These are phyloP conservation scores for Cosmia trapezina DNA, from an alignment of 2,888 invertebrate species.

Conservation along the genomic window DNA sequence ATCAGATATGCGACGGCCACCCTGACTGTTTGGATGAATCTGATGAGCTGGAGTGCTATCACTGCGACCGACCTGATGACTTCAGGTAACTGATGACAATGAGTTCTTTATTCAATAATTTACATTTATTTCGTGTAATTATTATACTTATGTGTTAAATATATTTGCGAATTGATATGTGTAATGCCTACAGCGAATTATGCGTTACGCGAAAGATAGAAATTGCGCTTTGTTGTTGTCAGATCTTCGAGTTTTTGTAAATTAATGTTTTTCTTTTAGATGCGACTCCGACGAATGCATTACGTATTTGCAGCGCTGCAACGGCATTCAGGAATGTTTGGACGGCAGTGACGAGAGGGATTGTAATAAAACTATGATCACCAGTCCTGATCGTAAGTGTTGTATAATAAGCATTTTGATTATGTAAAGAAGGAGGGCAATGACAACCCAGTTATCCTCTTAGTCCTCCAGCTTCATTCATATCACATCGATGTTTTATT, in stretches of 20 bases:
- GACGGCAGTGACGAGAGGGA: slow-evolving; percentile 90
- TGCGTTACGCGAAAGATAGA: slow-evolving; percentile 36
- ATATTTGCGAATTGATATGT: slow-evolving; percentile 45
- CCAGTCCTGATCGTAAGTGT: slow-evolving; percentile 71
- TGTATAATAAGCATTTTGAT: background rate
- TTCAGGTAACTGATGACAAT: slow-evolving; percentile 80
- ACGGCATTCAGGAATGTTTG: slow-evolving; percentile 89
- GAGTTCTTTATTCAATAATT: slow-evolving; percentile 13
- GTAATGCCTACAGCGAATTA: slow-evolving; percentile 52
- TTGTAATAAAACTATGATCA: slow-evolving; percentile 83
- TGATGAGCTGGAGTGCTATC: slow-evolving; percentile 87
- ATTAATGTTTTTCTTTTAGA: slow-evolving; percentile 74
- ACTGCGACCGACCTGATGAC: slow-evolving; percentile 79
- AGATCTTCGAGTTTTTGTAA: slow-evolving; percentile 40
- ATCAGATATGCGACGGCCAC: slow-evolving; percentile 90
- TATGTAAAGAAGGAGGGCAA: background rate
- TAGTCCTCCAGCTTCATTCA: background rate
- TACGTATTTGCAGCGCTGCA: slow-evolving; percentile 86
- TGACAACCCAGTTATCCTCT: too few relatives aligned
- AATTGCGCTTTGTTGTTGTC: background rate
- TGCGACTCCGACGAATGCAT: slow-evolving; percentile 88
- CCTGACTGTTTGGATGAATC: slow-evolving; percentile 91
- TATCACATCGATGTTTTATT: slow-evolving; percentile 2
- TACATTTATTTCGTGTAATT: background rate
- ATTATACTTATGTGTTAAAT: slow-evolving; percentile 11